Evolutionary conservation across 2,113 vertebrate species (phyloP).

Genomic region (Caracal caracal): DNA sequence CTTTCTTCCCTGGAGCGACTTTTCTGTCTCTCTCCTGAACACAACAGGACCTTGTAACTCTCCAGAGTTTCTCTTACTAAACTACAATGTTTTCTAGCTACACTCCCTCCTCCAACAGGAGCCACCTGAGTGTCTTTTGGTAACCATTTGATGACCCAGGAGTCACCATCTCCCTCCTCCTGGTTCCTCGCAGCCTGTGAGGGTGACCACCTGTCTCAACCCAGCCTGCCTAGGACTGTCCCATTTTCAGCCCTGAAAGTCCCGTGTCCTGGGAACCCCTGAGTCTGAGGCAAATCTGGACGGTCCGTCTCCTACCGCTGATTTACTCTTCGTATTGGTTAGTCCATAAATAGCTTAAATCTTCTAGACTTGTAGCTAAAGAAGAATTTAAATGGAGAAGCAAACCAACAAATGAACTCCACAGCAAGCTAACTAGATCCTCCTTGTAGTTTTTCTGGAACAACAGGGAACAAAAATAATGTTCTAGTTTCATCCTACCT

Average conservation of each 20-base stretch:
- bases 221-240: background rate
- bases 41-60: too few species aligned
- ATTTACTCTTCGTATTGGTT: background rate
- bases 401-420: background rate
- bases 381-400: background rate
- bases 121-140: background rate
- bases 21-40: background rate
- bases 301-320: background rate
- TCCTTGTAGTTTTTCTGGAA: background rate
- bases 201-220: too few species aligned
- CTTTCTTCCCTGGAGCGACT: background rate
- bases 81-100: background rate
- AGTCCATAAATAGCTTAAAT: background rate
- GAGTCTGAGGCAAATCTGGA: background rate
- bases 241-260: background rate
- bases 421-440: background rate
- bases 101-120: too few species aligned
- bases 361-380: background rate
- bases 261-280: background rate
- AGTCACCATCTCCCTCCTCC: background rate
- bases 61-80: background rate
- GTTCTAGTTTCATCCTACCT: background rate
- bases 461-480: background rate
- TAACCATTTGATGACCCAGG: accelerated
- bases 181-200: background rate